phyloP scores from a whole-genome alignment of 2,888 invertebrate species.

The Fragum fragum region DNA sequence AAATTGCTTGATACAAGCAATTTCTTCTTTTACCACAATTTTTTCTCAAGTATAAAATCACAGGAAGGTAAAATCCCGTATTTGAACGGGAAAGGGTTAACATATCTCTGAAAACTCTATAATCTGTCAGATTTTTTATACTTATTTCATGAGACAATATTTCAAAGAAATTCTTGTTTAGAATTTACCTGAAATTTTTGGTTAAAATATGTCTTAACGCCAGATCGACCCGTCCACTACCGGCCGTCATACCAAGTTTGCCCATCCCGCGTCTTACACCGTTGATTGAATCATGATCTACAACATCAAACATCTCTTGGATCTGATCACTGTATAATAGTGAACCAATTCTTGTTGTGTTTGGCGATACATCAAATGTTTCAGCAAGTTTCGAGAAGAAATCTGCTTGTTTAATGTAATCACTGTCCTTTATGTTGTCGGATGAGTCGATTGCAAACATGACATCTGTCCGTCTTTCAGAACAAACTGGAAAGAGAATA shows the following conservation, averaged over 20 bases:
- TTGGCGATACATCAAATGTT: constrained; percentile 72
- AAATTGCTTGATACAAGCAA: too few species aligned
- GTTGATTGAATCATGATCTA: constrained; percentile 65
- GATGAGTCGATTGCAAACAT: constrained; percentile 81
- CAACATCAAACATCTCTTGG: constrained; percentile 71
- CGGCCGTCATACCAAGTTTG: constrained; percentile 70
- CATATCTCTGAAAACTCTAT: not conserved
- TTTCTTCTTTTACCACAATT: too few species aligned
- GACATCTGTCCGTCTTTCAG: constrained; percentile 72
- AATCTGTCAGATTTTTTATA: too few species aligned
- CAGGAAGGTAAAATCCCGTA: too few species aligned
- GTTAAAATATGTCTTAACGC: constrained; percentile 74
- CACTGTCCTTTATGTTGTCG: constrained; percentile 71
- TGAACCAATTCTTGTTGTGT: constrained; percentile 77
- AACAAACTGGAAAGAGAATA: constrained; percentile 70
- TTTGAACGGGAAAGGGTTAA: too few species aligned
- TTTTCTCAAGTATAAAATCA: too few species aligned
- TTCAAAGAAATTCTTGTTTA: too few species aligned
- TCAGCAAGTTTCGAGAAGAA: constrained; percentile 78
- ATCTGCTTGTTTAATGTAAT: constrained; percentile 78
- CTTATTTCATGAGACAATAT: too few species aligned
- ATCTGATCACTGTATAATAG: constrained; percentile 79
- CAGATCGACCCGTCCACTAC: constrained; percentile 68
- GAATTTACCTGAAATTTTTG: constrained; percentile 72
- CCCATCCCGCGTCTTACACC: constrained; percentile 70